phyloP scores from a whole-genome alignment of 23 tunicate species.

The Styela plicata region DNA sequence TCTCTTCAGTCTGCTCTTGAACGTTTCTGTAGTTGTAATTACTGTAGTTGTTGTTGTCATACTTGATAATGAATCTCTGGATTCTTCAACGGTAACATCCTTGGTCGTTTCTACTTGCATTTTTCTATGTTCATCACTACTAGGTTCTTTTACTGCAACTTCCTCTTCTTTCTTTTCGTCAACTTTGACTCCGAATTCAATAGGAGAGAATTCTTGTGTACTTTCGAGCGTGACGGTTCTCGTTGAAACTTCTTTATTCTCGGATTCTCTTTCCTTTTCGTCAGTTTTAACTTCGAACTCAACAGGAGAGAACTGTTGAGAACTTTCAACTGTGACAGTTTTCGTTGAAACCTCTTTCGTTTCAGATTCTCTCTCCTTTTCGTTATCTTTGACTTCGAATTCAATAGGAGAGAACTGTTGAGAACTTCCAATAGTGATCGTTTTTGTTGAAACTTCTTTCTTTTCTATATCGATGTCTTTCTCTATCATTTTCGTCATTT shows the following conservation, averaged over 20 bases:
- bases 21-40: conserved; percentile 9
- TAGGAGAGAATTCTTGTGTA: background rate
- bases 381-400: background rate
- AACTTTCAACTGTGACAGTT: background rate
- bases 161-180: no score
- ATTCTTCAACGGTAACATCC: background rate
- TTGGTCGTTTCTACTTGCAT: background rate
- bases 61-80: background rate
- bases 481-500: background rate
- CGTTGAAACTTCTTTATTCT: background rate
- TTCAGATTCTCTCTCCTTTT: background rate
- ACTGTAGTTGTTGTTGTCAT: conserved; percentile 11
- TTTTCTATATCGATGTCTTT: background rate
- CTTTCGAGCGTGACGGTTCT: background rate
- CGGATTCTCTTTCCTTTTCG: background rate
- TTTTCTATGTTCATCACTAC: background rate
- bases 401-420: background rate
- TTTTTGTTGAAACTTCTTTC: background rate
- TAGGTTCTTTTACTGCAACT: no score
- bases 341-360: background rate
- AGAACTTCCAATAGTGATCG: background rate
- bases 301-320: conserved; percentile 3
- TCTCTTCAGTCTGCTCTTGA: conserved; percentile 3
- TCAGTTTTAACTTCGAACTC: background rate
- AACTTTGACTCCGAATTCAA: background rate